A percentile compares a stretch with the other conserved stretches of the same genome.
Evolutionary conservation across 2,113 vertebrate genomes (phyloP).

Genomic region (Opisthocomus hoazin): DNA sequence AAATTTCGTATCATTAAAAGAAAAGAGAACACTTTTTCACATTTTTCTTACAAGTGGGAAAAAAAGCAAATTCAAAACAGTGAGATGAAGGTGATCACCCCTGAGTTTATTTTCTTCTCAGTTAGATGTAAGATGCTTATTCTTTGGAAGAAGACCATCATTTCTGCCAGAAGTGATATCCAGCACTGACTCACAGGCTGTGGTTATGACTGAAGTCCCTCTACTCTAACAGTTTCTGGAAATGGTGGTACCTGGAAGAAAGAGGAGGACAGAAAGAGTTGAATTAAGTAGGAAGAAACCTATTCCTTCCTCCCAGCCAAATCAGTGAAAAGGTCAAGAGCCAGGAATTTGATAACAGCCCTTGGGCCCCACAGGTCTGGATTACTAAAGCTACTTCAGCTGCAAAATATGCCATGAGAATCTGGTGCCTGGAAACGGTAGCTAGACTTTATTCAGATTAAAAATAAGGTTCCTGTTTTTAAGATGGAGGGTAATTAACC

Average conservation of each 20-base stretch:
- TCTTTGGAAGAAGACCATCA: neutral
- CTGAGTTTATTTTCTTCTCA: neutral
- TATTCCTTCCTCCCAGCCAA: neutral
- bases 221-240: neutral
- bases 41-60: neutral
- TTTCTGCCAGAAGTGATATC: neutral
- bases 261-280: neutral
- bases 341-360: neutral
- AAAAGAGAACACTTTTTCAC: neutral
- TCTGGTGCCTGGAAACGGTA: neutral
- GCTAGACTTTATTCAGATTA: neutral
- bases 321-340: neutral
- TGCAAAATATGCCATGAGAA: neutral
- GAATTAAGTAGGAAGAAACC: neutral
- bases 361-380: neutral
- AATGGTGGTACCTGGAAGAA: neutral
- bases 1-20: neutral
- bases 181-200: neutral
- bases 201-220: neutral
- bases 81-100: neutral
- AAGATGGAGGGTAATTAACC: neutral
- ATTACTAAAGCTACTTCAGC: neutral
- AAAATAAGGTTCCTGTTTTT: neutral
- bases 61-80: neutral
- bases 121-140: neutral